phyloP scores from a whole-genome alignment of 2,113 vertebrate genomes.

The Sander lucioperca region DNA sequence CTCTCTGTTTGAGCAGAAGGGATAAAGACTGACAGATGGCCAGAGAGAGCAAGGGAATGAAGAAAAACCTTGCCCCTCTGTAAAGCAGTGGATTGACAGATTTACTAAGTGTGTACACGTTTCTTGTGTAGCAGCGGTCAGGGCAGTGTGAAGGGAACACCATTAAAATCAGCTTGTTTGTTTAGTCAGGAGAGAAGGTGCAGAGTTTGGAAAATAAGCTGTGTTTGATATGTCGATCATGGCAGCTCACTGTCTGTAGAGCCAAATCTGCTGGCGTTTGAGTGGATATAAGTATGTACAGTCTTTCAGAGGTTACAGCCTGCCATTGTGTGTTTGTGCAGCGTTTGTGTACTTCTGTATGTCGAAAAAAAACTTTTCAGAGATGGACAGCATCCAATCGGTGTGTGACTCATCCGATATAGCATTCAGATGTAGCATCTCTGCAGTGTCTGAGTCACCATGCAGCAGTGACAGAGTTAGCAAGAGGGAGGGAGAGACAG shows the following conservation, averaged over 20 bases:
- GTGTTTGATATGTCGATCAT: constrained; percentile 32
- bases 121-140: constrained; percentile 53
- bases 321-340: not conserved
- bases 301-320: constrained; percentile 5
- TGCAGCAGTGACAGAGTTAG: constrained; percentile 76
- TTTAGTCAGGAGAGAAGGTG: constrained; percentile 42
- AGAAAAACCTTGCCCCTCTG: constrained; percentile 49
- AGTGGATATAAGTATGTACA: not conserved
- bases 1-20: constrained; percentile 45
- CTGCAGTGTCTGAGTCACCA: constrained; percentile 85
- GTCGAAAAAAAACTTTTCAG: constrained; percentile 33
- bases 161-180: constrained; percentile 64
- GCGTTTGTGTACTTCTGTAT: not conserved
- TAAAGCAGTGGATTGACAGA: constrained; percentile 67
- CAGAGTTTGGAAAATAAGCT: constrained; percentile 47
- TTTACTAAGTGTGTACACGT: constrained; percentile 41
- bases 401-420: constrained; percentile 77
- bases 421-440: constrained; percentile 75
- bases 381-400: constrained; percentile 42
- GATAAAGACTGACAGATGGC: constrained; percentile 69
- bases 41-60: constrained; percentile 48
- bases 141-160: constrained; percentile 47
- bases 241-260: constrained; percentile 30
- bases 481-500: constrained; percentile 25
- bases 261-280: constrained; percentile 17